A percentile compares a stretch with the other conserved stretches of the same genome.
phyloP scores from a whole-genome alignment of 2,113 vertebrate species.

The Condylura cristata region DNA sequence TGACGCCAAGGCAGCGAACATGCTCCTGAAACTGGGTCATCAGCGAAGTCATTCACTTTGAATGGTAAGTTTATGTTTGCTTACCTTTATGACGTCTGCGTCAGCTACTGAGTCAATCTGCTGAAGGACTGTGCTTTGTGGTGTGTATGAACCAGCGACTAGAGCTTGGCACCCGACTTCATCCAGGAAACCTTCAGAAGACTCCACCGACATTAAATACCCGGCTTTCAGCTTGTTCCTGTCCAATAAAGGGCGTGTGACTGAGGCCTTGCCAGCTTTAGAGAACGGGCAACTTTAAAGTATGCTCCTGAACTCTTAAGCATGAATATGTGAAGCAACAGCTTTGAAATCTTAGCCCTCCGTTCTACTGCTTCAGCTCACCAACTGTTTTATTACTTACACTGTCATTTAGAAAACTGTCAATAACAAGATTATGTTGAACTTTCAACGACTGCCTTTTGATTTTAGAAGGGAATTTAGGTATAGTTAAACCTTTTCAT shows the following conservation, averaged over 20 bases:
- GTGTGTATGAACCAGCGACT: slow-evolving; percentile 86
- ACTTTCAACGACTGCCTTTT: background rate
- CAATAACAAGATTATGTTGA: background rate
- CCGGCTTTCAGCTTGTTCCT: slow-evolving; percentile 93
- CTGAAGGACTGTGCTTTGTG: slow-evolving; percentile 87
- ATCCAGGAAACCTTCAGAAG: slow-evolving; percentile 90
- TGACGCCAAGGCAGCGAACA: background rate
- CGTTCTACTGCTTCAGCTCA: slow-evolving; percentile 33
- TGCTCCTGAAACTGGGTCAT: background rate
- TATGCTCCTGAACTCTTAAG: background rate
- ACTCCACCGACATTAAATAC: slow-evolving; percentile 94
- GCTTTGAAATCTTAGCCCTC: background rate
- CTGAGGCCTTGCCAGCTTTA: background rate
- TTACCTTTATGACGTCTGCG: slow-evolving; percentile 93
- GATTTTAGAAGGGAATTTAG: slow-evolving; percentile 15
- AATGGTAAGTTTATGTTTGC: slow-evolving; percentile 69
- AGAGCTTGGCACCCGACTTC: slow-evolving; percentile 92
- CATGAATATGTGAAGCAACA: background rate
- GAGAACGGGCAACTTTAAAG: background rate
- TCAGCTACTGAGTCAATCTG: slow-evolving; percentile 92
- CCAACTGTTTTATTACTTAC: background rate
- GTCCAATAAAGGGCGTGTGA: slow-evolving; percentile 46
- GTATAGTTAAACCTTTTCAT: slow-evolving; percentile 7
- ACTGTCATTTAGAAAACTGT: slow-evolving; percentile 34
- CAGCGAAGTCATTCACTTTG: background rate